Evolutionary conservation across 2,113 vertebrate genomes (phyloP).

Genomic region (Arenaria interpres): DNA sequence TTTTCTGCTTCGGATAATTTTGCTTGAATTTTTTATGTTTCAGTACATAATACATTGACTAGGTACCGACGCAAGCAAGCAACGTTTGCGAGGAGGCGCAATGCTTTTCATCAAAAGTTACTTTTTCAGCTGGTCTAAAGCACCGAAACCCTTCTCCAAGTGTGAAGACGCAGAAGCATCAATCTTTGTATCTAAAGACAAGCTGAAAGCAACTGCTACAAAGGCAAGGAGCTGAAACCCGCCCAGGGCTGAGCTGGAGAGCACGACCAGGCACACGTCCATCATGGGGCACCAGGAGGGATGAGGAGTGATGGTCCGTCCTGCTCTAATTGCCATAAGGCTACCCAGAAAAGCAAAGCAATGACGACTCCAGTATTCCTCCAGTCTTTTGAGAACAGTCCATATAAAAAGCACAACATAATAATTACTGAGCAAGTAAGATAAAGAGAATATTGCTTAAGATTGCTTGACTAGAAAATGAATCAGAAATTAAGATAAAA

Average conservation of each 20-base stretch:
- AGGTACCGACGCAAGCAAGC: background rate
- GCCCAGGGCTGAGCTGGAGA: background rate
- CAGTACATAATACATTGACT: background rate
- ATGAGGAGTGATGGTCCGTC: background rate
- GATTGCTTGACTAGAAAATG: background rate
- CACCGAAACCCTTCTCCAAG: background rate
- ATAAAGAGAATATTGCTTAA: background rate
- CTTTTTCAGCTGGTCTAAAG: background rate
- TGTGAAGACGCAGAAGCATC: background rate
- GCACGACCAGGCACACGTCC: background rate
- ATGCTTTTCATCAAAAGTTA: background rate
- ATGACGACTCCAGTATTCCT: background rate
- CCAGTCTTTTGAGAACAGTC: background rate
- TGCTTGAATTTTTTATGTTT: background rate
- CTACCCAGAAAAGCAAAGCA: background rate
- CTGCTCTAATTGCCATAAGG: background rate
- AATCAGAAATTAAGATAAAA: background rate
- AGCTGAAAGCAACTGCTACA: background rate
- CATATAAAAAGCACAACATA: background rate
- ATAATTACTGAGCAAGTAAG: background rate
- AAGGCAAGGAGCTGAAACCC: background rate
- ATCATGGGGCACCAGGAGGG: background rate
- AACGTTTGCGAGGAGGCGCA: fast-evolving
- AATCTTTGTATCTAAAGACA: background rate
- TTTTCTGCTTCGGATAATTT: background rate